phyloP scores from a whole-genome alignment of 2,797 vertebrate genomes.

The Manis crassicaudata region DNA sequence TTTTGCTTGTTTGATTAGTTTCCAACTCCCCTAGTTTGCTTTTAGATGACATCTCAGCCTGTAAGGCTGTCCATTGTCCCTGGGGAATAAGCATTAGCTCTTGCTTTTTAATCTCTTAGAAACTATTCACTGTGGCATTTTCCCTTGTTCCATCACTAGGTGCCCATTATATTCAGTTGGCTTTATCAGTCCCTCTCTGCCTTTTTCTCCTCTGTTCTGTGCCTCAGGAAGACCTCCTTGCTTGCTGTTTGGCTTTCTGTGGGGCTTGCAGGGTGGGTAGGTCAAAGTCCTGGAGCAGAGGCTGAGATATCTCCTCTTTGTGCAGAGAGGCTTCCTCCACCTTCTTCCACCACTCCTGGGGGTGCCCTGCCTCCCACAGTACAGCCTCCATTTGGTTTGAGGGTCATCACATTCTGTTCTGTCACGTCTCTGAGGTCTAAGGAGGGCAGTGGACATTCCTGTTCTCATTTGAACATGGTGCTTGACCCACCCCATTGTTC shows the following conservation, averaged over 20 bases:
- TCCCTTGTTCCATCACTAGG: neutral
- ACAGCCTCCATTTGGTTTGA: neutral
- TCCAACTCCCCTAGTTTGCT: neutral
- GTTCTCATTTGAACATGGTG: neutral
- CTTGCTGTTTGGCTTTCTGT: neutral
- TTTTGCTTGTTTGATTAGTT: neutral
- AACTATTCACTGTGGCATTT: neutral
- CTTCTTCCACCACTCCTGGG: neutral
- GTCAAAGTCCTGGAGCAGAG: neutral
- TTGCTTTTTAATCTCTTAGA: neutral
- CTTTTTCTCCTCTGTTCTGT: neutral
- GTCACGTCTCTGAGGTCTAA: neutral
- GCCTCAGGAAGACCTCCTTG: neutral
- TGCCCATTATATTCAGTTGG: neutral
- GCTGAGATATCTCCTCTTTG: accelerated
- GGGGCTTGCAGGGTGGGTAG: neutral
- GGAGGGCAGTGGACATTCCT: neutral
- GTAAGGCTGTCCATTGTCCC: neutral
- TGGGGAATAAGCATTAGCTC: neutral
- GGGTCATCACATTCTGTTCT: neutral
- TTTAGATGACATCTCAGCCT: neutral
- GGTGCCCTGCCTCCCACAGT: accelerated
- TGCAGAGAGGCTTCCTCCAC: neutral
- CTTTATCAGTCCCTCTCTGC: neutral
- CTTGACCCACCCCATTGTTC: neutral